phyloP scores from a whole-genome alignment of 2,113 vertebrate genomes.

The Pollachius pollachius region DNA sequence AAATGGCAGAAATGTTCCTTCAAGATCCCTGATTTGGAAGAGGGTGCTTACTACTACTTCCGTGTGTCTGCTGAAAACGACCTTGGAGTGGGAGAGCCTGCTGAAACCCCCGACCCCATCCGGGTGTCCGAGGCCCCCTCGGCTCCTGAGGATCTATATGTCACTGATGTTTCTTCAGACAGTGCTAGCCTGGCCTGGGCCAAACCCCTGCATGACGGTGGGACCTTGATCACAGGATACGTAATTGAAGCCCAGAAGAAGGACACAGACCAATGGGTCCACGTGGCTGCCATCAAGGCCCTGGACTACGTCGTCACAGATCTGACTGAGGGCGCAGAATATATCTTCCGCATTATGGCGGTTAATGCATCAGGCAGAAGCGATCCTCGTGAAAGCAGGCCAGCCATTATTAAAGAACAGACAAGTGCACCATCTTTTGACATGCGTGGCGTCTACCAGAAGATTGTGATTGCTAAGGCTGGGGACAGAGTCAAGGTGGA shows the following conservation, averaged over 20 bases:
- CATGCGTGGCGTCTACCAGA: conserved; percentile 89
- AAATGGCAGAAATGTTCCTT: conserved; percentile 96
- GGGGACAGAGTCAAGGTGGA: conserved; percentile 96
- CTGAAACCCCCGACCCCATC: conserved; percentile 90
- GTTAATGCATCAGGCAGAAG: conserved; percentile 95
- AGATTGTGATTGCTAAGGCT: conserved; percentile 88
- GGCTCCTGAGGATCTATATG: conserved; percentile 90
- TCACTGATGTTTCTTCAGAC: conserved; percentile 87
- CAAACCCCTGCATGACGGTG: conserved; percentile 92
- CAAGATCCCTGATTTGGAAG: conserved; percentile 83
- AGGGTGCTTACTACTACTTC: conserved; percentile 95
- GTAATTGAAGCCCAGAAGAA: conserved; percentile 95
- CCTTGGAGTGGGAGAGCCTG: conserved; percentile 89
- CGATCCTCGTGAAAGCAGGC: conserved; percentile 92
- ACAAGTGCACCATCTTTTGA: conserved; percentile 88
- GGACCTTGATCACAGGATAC: conserved; percentile 95
- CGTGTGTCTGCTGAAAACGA: conserved; percentile 95
- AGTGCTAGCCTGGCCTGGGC: conserved; percentile 92
- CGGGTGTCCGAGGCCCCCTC: conserved; percentile 90
- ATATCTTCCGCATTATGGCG: conserved; percentile 95
- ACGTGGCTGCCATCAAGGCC: conserved; percentile 86
- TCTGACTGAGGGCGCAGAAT: conserved; percentile 89
- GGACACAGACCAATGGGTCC: conserved; percentile 88
- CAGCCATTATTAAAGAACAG: conserved; percentile 89
- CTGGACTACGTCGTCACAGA: conserved; percentile 87